These are phyloP conservation scores for Lepidurus packardi DNA, from an alignment of 1,140 invertebrate species.

Conservation along the genomic window DNA sequence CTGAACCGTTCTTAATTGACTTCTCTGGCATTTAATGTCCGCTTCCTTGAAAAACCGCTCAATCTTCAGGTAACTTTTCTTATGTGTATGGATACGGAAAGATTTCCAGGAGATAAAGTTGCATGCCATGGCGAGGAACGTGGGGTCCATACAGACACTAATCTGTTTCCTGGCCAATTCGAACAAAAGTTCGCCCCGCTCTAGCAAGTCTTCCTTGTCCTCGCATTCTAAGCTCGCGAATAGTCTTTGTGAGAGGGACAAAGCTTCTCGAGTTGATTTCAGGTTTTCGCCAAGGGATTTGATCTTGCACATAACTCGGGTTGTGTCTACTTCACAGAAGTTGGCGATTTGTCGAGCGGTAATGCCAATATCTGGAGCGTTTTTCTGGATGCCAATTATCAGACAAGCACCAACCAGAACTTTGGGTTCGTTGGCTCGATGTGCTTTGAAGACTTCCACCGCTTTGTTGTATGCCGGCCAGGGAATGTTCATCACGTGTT, in stretches of 20 bases:
- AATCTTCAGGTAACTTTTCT: neutral
- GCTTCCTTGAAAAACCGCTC: neutral
- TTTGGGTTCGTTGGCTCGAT: neutral
- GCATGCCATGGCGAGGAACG: neutral
- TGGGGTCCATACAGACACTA: neutral
- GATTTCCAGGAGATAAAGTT: constrained; percentile 5
- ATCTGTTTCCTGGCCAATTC: neutral
- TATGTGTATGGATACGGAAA: neutral
- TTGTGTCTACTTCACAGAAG: neutral
- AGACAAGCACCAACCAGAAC: neutral
- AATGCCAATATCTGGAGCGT: neutral
- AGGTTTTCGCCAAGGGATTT: neutral
- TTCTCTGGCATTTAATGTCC: neutral
- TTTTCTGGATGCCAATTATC: neutral
- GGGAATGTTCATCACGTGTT: neutral
- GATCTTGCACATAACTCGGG: neutral
- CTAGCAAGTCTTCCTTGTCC: neutral
- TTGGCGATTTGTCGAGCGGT: neutral
- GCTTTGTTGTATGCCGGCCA: neutral
- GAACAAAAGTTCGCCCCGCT: neutral
- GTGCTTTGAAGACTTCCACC: neutral
- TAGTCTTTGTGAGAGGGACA: neutral
- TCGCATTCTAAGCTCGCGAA: neutral
- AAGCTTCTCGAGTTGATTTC: neutral
- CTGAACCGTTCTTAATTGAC: neutral